These are phyloP conservation scores for Vidua chalybeata DNA, from an alignment of 2,113 vertebrate genomes.

Conservation along the genomic window DNA sequence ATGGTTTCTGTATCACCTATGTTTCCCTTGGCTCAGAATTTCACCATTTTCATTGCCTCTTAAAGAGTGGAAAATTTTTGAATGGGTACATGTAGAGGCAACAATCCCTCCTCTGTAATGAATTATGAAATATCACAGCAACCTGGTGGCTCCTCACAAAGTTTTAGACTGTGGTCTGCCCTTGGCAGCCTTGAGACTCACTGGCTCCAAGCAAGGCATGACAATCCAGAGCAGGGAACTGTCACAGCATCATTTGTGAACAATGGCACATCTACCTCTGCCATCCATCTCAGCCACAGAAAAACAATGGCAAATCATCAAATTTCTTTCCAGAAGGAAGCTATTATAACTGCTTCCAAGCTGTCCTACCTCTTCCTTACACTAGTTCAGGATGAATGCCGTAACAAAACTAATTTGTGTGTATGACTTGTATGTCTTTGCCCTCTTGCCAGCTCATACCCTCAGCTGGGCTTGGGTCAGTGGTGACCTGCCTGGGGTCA, in stretches of 20 bases:
- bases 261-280: neutral
- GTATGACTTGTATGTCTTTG: neutral
- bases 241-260: neutral
- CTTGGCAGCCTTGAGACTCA: neutral
- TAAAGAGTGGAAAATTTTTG: neutral
- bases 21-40: neutral
- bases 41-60: neutral
- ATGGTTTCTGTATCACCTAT: neutral
- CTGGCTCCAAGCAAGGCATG: neutral
- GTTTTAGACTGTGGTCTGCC: neutral
- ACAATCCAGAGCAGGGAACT: neutral
- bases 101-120: neutral
- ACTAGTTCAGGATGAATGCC: neutral
- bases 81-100: neutral
- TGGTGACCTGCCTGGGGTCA: neutral
- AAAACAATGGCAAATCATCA: neutral
- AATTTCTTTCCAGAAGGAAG: neutral
- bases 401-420: neutral
- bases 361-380: neutral
- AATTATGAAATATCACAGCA: neutral
- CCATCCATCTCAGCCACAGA: neutral
- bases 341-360: neutral
- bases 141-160: neutral
- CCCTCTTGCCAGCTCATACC: neutral
- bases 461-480: neutral